Base-by-base conservation (phyloP, 1,140 invertebrate species). In the Ceratosolen fusciceps region DNA sequence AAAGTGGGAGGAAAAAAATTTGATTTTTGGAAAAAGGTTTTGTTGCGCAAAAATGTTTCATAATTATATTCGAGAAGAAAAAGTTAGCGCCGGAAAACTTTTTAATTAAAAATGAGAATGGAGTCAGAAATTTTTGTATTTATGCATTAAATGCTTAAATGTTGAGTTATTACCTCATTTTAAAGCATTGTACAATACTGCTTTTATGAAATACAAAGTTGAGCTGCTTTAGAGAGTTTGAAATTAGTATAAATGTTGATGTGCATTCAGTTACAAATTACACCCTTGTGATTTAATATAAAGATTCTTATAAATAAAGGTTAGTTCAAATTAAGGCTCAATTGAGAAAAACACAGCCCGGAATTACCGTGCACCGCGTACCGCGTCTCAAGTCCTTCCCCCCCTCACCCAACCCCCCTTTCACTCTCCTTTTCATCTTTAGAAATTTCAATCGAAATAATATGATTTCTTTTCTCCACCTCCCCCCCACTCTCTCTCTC, bases 131-230 rank as follows among this genome's bases (percentile, higher is more conserved):
- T 37, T 65, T 65, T 65, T 65, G 31, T 65, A 65, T 65, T 65
- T 65, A 65, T 65, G 60, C 60, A 65, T 37, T 65, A 65, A 65
- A 65, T 65, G 60, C 60, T 37, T 65, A 65, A 65, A 65, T 65
- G 60, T 65, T 65, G 60, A 65, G 31, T 65, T 65, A 65, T 65
- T 65, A 65, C 60, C 60, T 65, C 60, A 65, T 65, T 65, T 65
- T 65, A 65, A 65, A 26, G 60, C 60, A 65, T 65, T 65, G 60
- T 37, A 37, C 60, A 65, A 37, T 65, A 37, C 31, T 65, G 31
- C 60, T 65, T 65, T 65, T 65, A 37, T 65, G 31, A 37, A 65
- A 65, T 65, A 65, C 60, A 37, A 65, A 65, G 60, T 65, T 65
- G 26, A 65, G 60, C 60, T 65, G 60, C 60, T 65, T 65, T 65